Evolutionary conservation across 2,797 vertebrate species (phyloP).

Genomic region (Pipistrellus nathusii): DNA sequence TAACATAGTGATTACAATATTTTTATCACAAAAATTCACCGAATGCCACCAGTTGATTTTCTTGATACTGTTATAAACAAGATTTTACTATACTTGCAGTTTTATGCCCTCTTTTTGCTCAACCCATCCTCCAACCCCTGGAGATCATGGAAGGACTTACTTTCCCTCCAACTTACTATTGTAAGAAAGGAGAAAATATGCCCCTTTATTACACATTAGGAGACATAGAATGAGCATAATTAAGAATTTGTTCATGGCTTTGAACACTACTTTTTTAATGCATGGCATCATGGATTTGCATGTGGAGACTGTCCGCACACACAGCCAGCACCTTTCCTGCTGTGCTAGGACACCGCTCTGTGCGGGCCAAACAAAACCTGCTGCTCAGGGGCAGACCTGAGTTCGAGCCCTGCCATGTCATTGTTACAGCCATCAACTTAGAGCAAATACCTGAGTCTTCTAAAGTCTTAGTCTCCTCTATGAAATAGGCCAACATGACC

Average conservation of each 20-base stretch:
- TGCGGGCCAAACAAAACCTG: background rate
- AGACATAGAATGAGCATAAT: background rate
- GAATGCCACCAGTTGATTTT: background rate
- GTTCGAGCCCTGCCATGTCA: background rate
- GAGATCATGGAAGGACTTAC: background rate
- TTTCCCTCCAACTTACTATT: background rate
- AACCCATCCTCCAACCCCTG: background rate
- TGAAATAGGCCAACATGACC: background rate
- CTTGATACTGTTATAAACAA: background rate
- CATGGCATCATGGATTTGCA: background rate
- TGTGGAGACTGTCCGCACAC: rapidly evolving
- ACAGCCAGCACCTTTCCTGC: rapidly evolving
- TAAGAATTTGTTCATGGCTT: background rate
- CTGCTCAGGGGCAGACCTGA: background rate
- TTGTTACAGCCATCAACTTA: background rate
- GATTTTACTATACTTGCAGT: too few relatives aligned
- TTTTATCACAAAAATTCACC: background rate
- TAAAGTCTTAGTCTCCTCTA: background rate
- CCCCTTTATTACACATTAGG: background rate
- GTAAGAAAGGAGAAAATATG: background rate
- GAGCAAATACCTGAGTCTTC: background rate
- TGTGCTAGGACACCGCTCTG: background rate
- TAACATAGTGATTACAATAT: background rate
- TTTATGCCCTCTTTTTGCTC: rapidly evolving
- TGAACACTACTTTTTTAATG: background rate